Evolutionary conservation across 2,888 invertebrate species (phyloP).

Genomic region (Incurvaria masculella): DNA sequence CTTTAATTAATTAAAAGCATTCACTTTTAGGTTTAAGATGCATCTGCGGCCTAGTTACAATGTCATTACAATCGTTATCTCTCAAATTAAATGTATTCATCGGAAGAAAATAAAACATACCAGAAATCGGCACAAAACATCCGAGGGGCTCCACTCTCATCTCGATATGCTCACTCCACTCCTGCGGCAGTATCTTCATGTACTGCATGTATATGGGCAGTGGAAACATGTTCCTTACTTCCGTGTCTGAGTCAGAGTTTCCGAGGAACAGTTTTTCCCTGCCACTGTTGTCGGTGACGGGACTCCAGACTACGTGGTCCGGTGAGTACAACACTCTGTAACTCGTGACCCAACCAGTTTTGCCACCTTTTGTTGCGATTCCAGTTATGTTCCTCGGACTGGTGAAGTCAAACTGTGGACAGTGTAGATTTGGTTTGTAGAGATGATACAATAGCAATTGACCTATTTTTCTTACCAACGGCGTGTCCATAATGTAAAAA

Average conservation of each 20-base stretch:
- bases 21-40: too few species aligned
- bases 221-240: neutral
- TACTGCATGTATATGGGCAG: constrained; percentile 2
- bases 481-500: too few species aligned
- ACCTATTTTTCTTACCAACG: too few species aligned
- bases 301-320: constrained; percentile 50
- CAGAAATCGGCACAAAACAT: constrained; percentile 41
- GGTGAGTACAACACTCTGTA: constrained; percentile 73
- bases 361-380: constrained; percentile 68
- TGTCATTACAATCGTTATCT: too few species aligned
- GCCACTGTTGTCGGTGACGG: constrained; percentile 35
- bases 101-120: constrained; percentile 5
- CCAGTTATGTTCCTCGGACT: constrained; percentile 76
- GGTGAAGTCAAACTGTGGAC: constrained; percentile 74
- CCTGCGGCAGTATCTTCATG: constrained; percentile 43
- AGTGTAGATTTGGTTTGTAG: too few species aligned
- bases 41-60: too few species aligned
- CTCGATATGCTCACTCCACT: constrained; percentile 66
- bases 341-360: constrained; percentile 70
- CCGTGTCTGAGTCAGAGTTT: constrained; percentile 58
- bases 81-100: too few species aligned
- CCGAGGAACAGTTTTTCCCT: constrained; percentile 63
- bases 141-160: constrained; percentile 65
- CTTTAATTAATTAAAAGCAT: too few species aligned
- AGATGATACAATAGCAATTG: too few species aligned